Percentiles rank a stretch among this genome's conserved stretches.
Conservation (phyloP, 2,113 vertebrate species). For the Nyctereutes procyonoides region DNA sequence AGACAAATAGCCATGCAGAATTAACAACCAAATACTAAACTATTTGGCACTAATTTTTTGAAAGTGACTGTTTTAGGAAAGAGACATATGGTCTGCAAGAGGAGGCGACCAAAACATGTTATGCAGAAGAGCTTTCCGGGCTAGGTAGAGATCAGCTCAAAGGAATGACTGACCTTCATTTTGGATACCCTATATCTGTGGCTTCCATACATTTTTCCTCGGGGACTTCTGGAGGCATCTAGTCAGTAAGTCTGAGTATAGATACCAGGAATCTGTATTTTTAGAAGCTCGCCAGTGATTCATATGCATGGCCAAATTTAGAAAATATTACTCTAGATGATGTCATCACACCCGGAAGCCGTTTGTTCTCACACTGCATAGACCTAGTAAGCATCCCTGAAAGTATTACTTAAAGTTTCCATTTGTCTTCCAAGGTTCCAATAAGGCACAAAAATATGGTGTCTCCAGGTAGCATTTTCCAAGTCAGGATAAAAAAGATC, state of each 20-base stretch:
- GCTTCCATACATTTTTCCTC: background rate
- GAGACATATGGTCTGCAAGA: background rate
- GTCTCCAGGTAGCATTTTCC: background rate
- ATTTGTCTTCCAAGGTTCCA: background rate
- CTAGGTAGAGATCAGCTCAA: background rate
- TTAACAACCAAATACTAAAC: background rate
- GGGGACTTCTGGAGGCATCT: background rate
- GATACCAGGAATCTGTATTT: conserved; percentile 36
- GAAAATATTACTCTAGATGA: conserved; percentile 44
- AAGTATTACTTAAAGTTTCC: conserved; percentile 25
- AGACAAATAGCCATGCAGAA: background rate
- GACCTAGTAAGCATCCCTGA: conserved; percentile 37
- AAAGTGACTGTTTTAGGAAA: background rate
- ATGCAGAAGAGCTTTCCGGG: background rate
- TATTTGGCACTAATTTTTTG: background rate
- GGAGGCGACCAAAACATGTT: background rate
- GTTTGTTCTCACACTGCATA: background rate
- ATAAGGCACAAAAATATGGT: background rate
- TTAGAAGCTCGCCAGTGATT: conserved; percentile 50
- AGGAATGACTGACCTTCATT: background rate
- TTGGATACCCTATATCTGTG: accelerated
- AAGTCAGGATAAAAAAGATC: background rate
- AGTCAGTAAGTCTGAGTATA: background rate
- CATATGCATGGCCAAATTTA: conserved; percentile 25
- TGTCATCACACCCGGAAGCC: conserved; percentile 35